Percentiles rank a stretch among this genome's conserved stretches.
Conservation (phyloP, 2,797 vertebrate species). For the Callimico goeldii region DNA sequence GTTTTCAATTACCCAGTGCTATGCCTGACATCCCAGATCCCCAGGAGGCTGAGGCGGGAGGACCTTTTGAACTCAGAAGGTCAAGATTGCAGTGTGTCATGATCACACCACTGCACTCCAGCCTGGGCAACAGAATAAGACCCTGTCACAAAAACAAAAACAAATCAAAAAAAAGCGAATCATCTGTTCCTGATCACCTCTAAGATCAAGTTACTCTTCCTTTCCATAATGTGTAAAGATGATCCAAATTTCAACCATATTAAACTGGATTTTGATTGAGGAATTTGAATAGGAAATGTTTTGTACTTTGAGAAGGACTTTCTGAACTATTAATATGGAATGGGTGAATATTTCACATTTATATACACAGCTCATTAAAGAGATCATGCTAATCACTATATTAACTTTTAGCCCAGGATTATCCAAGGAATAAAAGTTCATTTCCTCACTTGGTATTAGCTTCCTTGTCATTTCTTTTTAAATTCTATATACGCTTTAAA, state of each 20-base stretch:
- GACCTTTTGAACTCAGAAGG: no score
- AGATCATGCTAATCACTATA: background rate
- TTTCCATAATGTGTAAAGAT: slow-evolving; percentile 31
- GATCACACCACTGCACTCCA: no score
- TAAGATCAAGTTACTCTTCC: slow-evolving; percentile 25
- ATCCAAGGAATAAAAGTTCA: background rate
- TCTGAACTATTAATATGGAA: background rate
- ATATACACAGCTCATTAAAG: background rate
- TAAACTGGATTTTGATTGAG: slow-evolving; percentile 8
- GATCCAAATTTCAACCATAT: slow-evolving; percentile 33
- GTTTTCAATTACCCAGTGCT: no score
- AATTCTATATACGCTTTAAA: background rate
- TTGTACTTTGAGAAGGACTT: slow-evolving; percentile 26
- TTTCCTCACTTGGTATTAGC: background rate
- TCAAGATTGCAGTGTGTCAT: no score
- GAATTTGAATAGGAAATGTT: slow-evolving; percentile 44
- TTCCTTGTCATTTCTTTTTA: background rate
- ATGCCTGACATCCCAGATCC: no score
- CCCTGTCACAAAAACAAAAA: no score
- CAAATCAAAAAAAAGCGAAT: background rate
- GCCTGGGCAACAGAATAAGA: no score
- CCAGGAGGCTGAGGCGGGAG: no score
- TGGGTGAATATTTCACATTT: background rate
- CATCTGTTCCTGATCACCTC: background rate
- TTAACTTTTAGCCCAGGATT: background rate